phyloP scores from a whole-genome alignment of 2,888 invertebrate genomes.

The Oxycera nigricornis region DNA sequence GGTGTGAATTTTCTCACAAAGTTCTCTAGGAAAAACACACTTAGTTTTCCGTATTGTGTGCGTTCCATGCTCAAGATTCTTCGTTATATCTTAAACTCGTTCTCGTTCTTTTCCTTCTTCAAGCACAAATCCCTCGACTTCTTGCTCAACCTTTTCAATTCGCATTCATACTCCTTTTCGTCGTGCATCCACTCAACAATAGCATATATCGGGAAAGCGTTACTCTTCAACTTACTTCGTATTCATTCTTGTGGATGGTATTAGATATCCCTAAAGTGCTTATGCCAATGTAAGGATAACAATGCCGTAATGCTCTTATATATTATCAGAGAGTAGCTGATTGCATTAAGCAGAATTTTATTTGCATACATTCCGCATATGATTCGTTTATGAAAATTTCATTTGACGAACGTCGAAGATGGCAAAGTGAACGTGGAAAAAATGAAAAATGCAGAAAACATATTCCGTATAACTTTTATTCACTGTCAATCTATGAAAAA shows the following conservation, averaged over 20 bases:
- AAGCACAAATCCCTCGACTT: background rate
- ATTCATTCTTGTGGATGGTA: background rate
- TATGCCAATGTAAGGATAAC: constrained; percentile 5
- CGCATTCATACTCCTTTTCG: background rate
- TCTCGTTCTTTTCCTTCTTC: background rate
- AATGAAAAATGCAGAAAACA: too few relatives aligned
- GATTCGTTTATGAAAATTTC: constrained; percentile 11
- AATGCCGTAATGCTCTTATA: constrained; percentile 13
- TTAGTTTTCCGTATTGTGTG: background rate
- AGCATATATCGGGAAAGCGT: background rate
- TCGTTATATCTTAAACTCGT: background rate
- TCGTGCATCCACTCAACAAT: background rate
- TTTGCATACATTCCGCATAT: constrained; percentile 9
- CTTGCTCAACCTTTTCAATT: background rate
- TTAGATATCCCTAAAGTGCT: constrained; percentile 18
- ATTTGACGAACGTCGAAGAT: too few relatives aligned
- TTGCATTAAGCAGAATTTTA: constrained; percentile 2
- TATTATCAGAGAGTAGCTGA: background rate
- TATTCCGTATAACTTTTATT: too few relatives aligned
- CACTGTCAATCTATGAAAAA: too few relatives aligned
- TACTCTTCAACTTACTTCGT: background rate
- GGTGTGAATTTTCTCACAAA: background rate
- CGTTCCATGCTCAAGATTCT: background rate
- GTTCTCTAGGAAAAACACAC: background rate
- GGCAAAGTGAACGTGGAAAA: too few relatives aligned